Base-by-base conservation (phyloP, 1,140 invertebrate genomes). In the Drosophila saltans region DNA sequence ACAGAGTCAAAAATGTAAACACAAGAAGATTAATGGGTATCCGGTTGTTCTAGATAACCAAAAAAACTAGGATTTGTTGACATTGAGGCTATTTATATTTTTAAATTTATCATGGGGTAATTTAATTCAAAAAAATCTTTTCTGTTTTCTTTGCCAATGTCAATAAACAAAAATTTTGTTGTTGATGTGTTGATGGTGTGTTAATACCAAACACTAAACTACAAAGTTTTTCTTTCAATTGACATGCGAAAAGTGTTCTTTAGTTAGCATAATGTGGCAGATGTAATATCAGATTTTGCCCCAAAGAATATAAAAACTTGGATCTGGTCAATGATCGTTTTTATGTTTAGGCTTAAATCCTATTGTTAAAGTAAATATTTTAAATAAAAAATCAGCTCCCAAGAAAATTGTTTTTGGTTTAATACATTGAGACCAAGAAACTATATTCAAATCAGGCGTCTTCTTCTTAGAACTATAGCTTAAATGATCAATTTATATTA, bases 61-160 rank as follows among this genome's bases (percentile, higher is more conserved):
- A 48, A 24, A 52, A 10, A 24, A 1, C 16, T 21, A 8, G 1
- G 9, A 48, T 9, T 48, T 45, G 1, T 26, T 26, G 21, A 16
- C 45, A 52, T n/a, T 26, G 21, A 10, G 21, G 6, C 21, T 52
- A 10, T 26, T 10, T 52, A 26, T 52, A 52, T 26, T 26, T 52
- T 52, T 52, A 52, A 21, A 52, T 26, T 52, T 52, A 52, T 48
- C 45, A 24, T 48, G 6, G 21, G 45, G 21, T 43, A 43, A 43
- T 43, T 43, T 43, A n/a, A 43, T 16, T 43, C 11, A 1, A 43
- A 3, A 43, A 9, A 2, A 48, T 48, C 21, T 24, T 48, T 24
- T 48, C 9, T 52, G 45, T 52, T 52, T 52, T 52, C 45, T 52
- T 52, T 26, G 45, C 45, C 45, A 52, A 26, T 52, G 21, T 26